Evolutionary conservation across 2,113 vertebrate species (phyloP).

Genomic region (Xiphorhynchus elegans): DNA sequence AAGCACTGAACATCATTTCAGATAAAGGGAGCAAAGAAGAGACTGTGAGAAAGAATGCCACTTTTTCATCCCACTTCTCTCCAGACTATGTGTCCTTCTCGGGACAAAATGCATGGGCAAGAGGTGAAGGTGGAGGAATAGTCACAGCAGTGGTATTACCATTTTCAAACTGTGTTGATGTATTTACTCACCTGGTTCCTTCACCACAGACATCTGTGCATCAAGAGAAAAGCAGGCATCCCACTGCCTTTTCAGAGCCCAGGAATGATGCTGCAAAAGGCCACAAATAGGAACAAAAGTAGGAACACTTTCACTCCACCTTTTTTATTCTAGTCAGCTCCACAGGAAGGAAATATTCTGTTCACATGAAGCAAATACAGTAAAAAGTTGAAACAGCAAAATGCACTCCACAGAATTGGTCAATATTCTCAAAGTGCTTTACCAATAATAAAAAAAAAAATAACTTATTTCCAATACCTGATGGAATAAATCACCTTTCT

Average conservation of each 20-base stretch:
- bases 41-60: background rate
- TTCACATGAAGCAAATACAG: background rate
- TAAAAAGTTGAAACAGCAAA: background rate
- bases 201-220: background rate
- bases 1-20: background rate
- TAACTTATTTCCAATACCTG: background rate
- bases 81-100: rapidly evolving
- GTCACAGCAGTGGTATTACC: background rate
- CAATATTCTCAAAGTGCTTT: background rate
- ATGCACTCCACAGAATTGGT: background rate
- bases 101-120: background rate
- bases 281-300: background rate
- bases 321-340: background rate
- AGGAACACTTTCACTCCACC: background rate
- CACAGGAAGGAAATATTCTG: background rate
- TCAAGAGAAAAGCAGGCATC: background rate
- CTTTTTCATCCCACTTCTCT: background rate
- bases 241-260: background rate
- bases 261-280: background rate
- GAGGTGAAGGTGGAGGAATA: background rate
- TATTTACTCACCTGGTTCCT: background rate
- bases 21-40: background rate
- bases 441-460: background rate
- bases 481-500: background rate
- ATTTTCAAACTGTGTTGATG: rapidly evolving